Evolutionary conservation across 2,113 vertebrate genomes (phyloP).

Genomic region (Platichthys flesus): DNA sequence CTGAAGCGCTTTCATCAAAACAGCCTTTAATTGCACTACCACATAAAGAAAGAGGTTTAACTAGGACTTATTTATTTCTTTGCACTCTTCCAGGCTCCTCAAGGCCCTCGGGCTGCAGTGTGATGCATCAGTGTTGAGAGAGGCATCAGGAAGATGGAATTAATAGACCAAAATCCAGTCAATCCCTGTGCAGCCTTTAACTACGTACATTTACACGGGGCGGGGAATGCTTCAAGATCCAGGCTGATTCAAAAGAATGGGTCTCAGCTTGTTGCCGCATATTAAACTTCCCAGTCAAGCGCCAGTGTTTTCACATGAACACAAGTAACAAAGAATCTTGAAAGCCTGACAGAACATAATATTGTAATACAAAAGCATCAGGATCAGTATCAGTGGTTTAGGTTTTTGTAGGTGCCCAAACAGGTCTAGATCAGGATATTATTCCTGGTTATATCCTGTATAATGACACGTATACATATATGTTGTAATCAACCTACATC

Average conservation of each 20-base stretch:
- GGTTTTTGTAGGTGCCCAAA: background rate
- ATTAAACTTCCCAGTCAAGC: constrained; percentile 55
- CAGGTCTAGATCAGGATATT: background rate
- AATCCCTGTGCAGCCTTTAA: constrained; percentile 27
- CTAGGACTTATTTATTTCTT: background rate
- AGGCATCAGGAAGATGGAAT: constrained; percentile 16
- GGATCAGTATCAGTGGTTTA: background rate
- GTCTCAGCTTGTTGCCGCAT: constrained; percentile 71
- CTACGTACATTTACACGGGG: constrained; percentile 19
- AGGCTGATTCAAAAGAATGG: constrained; percentile 52
- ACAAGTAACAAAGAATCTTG: constrained; percentile 3
- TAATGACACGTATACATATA: background rate
- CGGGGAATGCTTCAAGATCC: constrained; percentile 46
- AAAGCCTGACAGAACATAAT: background rate
- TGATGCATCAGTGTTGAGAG: constrained; percentile 4
- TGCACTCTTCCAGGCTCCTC: background rate
- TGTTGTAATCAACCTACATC: background rate
- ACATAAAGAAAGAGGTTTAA: background rate
- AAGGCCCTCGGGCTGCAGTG: background rate
- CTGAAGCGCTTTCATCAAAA: constrained; percentile 13
- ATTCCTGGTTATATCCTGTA: background rate
- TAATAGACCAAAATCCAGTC: constrained; percentile 19
- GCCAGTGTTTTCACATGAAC: constrained; percentile 26
- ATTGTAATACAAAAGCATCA: constrained; percentile 11
- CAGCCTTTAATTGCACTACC: constrained; percentile 6